phyloP scores from a whole-genome alignment of 2,797 vertebrate species.

The Microctenopoma stevenorrisi region DNA sequence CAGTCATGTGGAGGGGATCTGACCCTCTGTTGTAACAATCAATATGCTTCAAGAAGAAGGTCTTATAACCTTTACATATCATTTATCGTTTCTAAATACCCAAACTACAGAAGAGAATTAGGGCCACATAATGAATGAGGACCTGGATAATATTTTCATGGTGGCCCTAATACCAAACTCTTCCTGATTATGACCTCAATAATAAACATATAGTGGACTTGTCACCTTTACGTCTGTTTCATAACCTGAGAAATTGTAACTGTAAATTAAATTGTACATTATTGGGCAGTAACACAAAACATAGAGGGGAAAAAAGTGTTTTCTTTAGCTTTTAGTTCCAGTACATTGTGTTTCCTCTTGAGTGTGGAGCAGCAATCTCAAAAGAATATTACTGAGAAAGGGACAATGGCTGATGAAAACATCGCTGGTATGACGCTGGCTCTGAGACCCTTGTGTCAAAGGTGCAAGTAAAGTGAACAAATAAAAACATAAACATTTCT shows the following conservation, averaged over 20 bases:
- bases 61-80: too few species aligned
- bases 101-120: too few species aligned
- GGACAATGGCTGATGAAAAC: constrained; percentile 31
- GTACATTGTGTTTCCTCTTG: neutral
- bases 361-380: constrained; percentile 14
- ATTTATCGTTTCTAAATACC: too few species aligned
- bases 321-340: neutral
- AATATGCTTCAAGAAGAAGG: too few species aligned
- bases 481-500: constrained; percentile 20
- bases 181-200: neutral
- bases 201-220: too few species aligned
- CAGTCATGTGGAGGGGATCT: too few species aligned
- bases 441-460: constrained; percentile 13
- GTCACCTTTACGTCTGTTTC: too few species aligned
- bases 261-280: too few species aligned
- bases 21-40: too few species aligned
- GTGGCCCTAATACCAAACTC: neutral
- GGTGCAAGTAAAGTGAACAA: constrained; percentile 5
- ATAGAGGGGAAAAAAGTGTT: neutral
- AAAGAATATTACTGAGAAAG: constrained; percentile 17
- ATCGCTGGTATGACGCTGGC: constrained; percentile 33
- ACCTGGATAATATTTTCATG: too few species aligned
- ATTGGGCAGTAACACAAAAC: neutral
- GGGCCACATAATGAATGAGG: too few species aligned
- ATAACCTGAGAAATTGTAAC: too few species aligned